Percentiles rank a stretch among this genome's conserved stretches.
Conservation (phyloP, 2,797 vertebrate genomes). For the Sebastes flavidus region DNA sequence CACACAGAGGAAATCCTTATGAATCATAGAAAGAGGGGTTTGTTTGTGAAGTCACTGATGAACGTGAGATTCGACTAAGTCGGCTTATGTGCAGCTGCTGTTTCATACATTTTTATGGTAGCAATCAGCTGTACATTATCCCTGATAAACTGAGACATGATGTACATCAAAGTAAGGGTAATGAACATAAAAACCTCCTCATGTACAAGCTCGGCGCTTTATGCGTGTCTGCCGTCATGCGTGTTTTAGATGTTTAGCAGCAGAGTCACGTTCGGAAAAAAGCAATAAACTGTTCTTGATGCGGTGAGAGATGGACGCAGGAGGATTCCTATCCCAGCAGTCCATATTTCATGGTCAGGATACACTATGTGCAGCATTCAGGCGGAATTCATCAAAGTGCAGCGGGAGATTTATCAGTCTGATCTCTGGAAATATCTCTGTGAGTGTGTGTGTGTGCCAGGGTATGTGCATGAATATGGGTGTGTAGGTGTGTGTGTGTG, state of each 20-base stretch:
- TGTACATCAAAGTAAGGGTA: constrained; percentile 14
- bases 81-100: background rate
- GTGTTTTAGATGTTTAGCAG: constrained; percentile 41
- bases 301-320: constrained; percentile 49
- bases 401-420: constrained; percentile 66
- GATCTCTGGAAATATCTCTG: constrained; percentile 40
- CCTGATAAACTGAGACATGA: constrained; percentile 15
- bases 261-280: constrained; percentile 60
- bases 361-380: constrained; percentile 56
- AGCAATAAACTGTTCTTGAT: constrained; percentile 66
- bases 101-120: constrained; percentile 12
- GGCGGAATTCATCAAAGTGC: constrained; percentile 62
- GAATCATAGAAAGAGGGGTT: background rate
- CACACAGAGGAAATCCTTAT: background rate
- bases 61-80: background rate
- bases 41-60: constrained; percentile 1
- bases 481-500: constrained; percentile 7
- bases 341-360: constrained; percentile 69
- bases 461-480: background rate
- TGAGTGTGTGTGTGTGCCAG: background rate
- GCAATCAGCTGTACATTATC: constrained; percentile 18
- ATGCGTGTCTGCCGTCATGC: constrained; percentile 17
- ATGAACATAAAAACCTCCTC: constrained; percentile 25
- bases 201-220: constrained; percentile 8
- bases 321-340: constrained; percentile 46